Percentiles rank a stretch among this genome's conserved stretches.
Conservation (phyloP, 1,140 invertebrate species). For the Sarcophaga peregrina region DNA sequence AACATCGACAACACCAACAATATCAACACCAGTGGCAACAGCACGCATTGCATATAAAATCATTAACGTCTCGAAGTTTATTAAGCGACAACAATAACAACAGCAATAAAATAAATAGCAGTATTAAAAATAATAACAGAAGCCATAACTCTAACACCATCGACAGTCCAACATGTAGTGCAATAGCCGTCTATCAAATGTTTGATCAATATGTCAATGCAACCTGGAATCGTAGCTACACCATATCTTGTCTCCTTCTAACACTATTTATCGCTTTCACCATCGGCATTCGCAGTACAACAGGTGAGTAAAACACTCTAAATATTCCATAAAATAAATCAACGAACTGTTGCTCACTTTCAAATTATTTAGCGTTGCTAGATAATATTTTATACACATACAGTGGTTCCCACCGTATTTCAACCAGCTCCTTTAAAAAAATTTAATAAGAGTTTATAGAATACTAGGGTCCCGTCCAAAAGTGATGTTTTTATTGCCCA, state of each 20-base stretch:
- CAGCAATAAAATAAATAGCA: not conserved
- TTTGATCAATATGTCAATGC: slow-evolving; percentile 11
- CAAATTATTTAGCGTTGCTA: no score
- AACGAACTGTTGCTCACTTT: no score
- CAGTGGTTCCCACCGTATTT: no score
- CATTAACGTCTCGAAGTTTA: not conserved
- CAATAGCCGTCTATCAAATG: not conserved
- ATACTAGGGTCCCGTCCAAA: no score
- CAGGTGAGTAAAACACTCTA: slow-evolving; percentile 54
- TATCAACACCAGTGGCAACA: not conserved
- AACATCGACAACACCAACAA: slow-evolving; percentile 10
- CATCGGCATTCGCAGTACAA: slow-evolving; percentile 55
- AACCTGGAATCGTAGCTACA: slow-evolving; percentile 7
- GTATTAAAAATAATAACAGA: not conserved
- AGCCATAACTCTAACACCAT: not conserved
- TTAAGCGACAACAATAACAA: not conserved
- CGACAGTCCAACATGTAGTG: not conserved
- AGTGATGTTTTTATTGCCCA: no score
- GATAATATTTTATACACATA: no score
- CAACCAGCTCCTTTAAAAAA: no score
- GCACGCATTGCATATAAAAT: slow-evolving; percentile 16
- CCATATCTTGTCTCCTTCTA: slow-evolving; percentile 51
- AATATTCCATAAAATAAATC: no score
- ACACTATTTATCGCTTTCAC: slow-evolving; percentile 64
- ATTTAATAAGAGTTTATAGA: no score